phyloP scores from a whole-genome alignment of 2,113 vertebrate genomes.

The Dicaeum eximium region DNA sequence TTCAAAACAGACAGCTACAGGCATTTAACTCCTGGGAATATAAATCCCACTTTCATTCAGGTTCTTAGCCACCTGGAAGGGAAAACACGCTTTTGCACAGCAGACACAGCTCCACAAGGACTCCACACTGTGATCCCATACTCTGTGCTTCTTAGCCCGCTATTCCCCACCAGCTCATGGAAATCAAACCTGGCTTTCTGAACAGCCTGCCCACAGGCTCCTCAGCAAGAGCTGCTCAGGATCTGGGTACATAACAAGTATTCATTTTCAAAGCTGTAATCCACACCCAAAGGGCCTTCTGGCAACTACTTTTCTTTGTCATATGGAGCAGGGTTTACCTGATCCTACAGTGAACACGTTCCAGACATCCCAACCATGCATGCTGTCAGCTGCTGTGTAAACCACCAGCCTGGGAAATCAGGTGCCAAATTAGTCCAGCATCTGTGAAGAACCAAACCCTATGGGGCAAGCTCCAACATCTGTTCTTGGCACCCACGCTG shows the following conservation, averaged over 20 bases:
- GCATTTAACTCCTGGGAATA: background rate
- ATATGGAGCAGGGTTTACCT: background rate
- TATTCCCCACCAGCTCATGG: background rate
- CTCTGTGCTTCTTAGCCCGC: background rate
- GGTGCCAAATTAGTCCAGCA: constrained; percentile 39
- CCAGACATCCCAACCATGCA: background rate
- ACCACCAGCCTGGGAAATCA: constrained; percentile 21
- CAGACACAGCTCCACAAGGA: background rate
- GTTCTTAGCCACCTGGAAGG: background rate
- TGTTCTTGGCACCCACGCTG: background rate
- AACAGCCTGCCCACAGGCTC: background rate
- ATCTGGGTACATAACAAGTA: background rate
- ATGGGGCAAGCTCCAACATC: background rate
- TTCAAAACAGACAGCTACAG: constrained; percentile 24
- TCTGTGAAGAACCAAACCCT: constrained; percentile 31
- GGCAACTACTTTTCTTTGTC: constrained; percentile 11
- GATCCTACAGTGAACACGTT: background rate
- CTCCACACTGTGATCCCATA: background rate
- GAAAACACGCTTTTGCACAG: background rate
- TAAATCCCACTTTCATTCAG: background rate
- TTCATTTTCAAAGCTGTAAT: background rate
- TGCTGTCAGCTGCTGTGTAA: background rate
- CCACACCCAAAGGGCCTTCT: background rate
- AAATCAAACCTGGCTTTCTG: background rate
- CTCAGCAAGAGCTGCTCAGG: background rate